Percentiles rank a stretch among this genome's conserved stretches.
phyloP scores from a whole-genome alignment of 1,140 invertebrate species.

The Acyrthosiphon pisum region DNA sequence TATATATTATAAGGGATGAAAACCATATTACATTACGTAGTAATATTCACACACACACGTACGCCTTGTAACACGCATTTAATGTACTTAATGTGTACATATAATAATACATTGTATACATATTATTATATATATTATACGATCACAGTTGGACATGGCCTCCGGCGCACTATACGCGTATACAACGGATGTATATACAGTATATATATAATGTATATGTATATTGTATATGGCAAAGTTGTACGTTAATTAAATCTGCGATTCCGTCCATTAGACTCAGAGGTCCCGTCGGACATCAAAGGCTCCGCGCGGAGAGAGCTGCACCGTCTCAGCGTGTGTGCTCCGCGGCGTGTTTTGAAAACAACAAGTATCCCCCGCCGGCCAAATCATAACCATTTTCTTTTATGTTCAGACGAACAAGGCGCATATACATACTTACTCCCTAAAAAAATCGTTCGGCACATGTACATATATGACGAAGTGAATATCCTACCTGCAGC shows the following conservation, averaged over 20 bases:
- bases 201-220: not conserved
- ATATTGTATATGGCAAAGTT: not conserved
- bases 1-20: not conserved
- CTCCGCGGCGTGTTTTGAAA: not conserved
- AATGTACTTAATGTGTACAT: not conserved
- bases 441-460: constrained; percentile 40
- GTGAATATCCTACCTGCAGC: not conserved
- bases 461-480: not conserved
- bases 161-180: not conserved
- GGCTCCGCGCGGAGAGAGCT: not conserved
- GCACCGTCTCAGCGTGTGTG: not conserved
- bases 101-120: too few relatives aligned
- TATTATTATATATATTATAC: not conserved
- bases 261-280: constrained; percentile 9
- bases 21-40: not conserved
- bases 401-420: not conserved
- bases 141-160: not conserved
- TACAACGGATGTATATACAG: too few relatives aligned
- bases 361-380: constrained; percentile 38
- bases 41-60: not conserved
- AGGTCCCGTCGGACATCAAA: constrained; percentile 42
- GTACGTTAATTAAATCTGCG: constrained; percentile 39
- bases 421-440: not conserved
- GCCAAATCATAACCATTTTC: constrained; percentile 30
- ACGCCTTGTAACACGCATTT: not conserved